Conservation (phyloP, 1,140 invertebrate genomes). For the Lepidurus arcticus region DNA sequence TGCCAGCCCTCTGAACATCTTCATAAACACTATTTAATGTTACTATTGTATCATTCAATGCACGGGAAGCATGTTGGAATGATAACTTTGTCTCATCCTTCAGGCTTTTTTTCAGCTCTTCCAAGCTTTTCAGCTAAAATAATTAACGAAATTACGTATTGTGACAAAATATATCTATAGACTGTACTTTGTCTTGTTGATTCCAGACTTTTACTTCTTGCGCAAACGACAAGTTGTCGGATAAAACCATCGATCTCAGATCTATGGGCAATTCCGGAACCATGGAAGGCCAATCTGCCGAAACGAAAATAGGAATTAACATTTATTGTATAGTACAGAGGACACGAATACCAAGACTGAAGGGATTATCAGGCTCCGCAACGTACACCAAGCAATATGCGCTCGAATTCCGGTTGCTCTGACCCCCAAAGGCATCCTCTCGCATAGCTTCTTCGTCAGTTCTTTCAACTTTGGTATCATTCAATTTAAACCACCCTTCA, state of each 20-base stretch:
- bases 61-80: not conserved
- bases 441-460: not conserved
- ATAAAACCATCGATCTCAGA: not conserved
- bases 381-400: not conserved
- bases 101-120: not conserved
- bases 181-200: not conserved
- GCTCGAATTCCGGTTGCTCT: not conserved
- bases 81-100: not conserved
- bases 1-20: not conserved
- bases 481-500: not conserved
- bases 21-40: not conserved
- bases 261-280: not conserved
- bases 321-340: not conserved
- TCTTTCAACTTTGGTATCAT: slow-evolving; percentile 4
- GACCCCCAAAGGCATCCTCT: not conserved
- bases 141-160: not conserved
- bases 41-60: not conserved
- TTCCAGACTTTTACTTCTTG: not conserved
- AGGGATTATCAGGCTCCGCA: not conserved
- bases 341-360: not conserved
- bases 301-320: not conserved
- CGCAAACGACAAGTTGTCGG: not conserved
- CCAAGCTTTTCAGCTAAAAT: not conserved
- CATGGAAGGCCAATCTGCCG: not conserved
- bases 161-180: not conserved